A percentile compares a stretch with the other conserved stretches of the same genome.
These are phyloP conservation scores for Drosophila jambulina DNA, from an alignment of 1,140 invertebrate genomes.

Conservation along the genomic window DNA sequence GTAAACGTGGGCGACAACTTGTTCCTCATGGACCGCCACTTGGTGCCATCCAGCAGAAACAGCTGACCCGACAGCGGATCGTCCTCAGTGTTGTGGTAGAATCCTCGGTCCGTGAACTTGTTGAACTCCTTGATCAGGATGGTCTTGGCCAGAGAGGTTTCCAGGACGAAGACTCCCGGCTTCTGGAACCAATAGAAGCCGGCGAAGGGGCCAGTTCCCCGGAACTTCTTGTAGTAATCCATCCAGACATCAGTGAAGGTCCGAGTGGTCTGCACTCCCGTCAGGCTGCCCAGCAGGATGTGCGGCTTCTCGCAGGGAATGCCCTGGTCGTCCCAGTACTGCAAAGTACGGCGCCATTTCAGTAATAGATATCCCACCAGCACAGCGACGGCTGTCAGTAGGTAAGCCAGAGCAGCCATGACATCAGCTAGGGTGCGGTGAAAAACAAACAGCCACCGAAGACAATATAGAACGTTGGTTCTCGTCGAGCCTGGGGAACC, in stretches of 20 bases:
- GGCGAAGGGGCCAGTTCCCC: conserved; percentile 68
- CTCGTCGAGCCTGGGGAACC: background rate
- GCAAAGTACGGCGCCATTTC: conserved; percentile 28
- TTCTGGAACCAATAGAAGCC: conserved; percentile 85
- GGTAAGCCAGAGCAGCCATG: conserved; percentile 6
- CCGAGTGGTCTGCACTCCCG: conserved; percentile 39
- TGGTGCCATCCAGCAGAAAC: conserved; percentile 85
- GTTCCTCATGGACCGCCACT: conserved; percentile 87
- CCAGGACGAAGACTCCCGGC: conserved; percentile 85
- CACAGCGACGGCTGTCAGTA: conserved; percentile 10
- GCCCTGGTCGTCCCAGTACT: conserved; percentile 84
- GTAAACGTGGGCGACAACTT: conserved; percentile 87
- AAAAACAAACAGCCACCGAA: background rate
- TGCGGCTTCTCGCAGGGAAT: conserved; percentile 84
- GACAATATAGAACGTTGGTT: background rate
- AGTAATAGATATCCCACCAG: conserved; percentile 37
- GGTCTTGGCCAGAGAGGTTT: conserved; percentile 87
- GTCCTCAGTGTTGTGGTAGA: conserved; percentile 84
- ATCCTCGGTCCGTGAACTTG: conserved; percentile 86
- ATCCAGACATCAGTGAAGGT: conserved; percentile 53
- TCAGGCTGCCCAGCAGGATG: conserved; percentile 76
- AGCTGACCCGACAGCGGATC: conserved; percentile 86
- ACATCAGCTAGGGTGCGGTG: conserved; percentile 27
- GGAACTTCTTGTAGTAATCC: conserved; percentile 77
- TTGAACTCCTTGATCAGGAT: conserved; percentile 88